Base-by-base conservation (phyloP, 2,888 invertebrate genomes). In the Lymantria dispar region DNA sequence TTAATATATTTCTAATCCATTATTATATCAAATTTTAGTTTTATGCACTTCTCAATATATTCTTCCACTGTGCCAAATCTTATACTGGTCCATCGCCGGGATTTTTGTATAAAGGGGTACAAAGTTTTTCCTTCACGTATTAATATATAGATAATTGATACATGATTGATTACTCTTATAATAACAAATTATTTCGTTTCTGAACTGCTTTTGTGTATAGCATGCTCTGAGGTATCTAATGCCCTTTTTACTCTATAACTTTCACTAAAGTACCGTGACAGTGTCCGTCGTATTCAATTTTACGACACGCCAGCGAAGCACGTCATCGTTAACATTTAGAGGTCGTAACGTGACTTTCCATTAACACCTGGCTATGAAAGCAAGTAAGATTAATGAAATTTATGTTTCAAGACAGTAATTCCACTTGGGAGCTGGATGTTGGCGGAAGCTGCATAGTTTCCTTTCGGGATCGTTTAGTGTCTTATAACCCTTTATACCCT, bases 381-480 rank as follows among this genome's bases (percentile, higher is more conserved):
- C 76, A 72, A 80, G 77, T 77, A 77, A 80, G 76, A 86, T 85
- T 83, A 86, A 86, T 88, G 77, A 80, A 83, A 87, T 87, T 84
- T 81, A 79, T 84, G 76, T 80, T 82, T 78, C 72, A 77, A 75
- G 76, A 72, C 63, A 72, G 78, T 72, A 82, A 85, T 86, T 80
- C 80, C 72, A 59, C 78, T 76, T 73, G 76, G 7, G 15, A 14
- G 14, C 7, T 61, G 65, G 74, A 72, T 72, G 69, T 66, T 65
- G 69, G 67, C 57, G 67, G 70, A 22, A 44, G 48, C 36, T 22
- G 5, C 22, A 22, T 41, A 43, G 54, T 42, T 49, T 57, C 58
- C 50, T 61, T 64, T 59, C 52, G 59, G 52, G 48, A 33, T 30
- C 9, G 12, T 12, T 46, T 14, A 40, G 40, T 14, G 40, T 12